A percentile compares a stretch with the other conserved stretches of the same genome.
Evolutionary conservation across 1,140 invertebrate genomes (phyloP).

Genomic region (Sitophilus oryzae): DNA sequence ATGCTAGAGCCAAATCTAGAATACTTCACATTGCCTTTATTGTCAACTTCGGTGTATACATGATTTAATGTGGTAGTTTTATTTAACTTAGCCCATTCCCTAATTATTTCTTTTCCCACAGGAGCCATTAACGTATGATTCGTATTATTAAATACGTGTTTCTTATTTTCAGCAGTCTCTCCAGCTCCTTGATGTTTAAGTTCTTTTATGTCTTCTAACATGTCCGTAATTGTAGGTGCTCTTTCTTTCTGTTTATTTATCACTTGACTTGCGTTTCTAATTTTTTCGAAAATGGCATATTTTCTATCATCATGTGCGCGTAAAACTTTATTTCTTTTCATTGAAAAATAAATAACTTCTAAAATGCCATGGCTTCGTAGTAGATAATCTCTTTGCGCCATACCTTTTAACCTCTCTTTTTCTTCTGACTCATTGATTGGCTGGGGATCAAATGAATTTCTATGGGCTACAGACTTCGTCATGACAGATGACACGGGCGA

Average conservation of each 20-base stretch:
- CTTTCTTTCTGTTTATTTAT: slow-evolving; percentile 24
- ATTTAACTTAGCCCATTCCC: slow-evolving; percentile 2
- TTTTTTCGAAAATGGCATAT: slow-evolving; percentile 44
- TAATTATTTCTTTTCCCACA: slow-evolving; percentile 10
- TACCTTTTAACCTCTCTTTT: slow-evolving; percentile 50
- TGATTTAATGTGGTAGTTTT: slow-evolving; percentile 3
- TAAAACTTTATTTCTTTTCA: slow-evolving; percentile 48
- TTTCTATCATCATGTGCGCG: slow-evolving; percentile 47
- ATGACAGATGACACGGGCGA: background rate
- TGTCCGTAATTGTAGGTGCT: slow-evolving; percentile 32
- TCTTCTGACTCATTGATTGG: slow-evolving; percentile 60
- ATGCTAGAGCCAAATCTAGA: slow-evolving; percentile 1
- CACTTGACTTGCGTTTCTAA: slow-evolving; percentile 29
- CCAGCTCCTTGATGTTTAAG: slow-evolving; percentile 16
- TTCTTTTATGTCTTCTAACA: slow-evolving; percentile 30
- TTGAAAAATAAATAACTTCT: slow-evolving; percentile 53
- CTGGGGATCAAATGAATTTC: slow-evolving; percentile 55
- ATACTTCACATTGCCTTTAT: slow-evolving; percentile 14
- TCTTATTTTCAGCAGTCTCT: slow-evolving; percentile 6
- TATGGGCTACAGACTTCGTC: slow-evolving; percentile 5
- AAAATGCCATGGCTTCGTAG: slow-evolving; percentile 58
- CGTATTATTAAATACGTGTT: background rate
- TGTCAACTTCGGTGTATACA: slow-evolving; percentile 12
- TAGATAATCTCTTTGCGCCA: slow-evolving; percentile 57
- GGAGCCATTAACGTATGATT: background rate